Percentiles rank a stretch among this genome's conserved stretches.
These are phyloP conservation scores for Drosophila triauraria DNA, from an alignment of 1,140 invertebrate species.

Conservation along the genomic window DNA sequence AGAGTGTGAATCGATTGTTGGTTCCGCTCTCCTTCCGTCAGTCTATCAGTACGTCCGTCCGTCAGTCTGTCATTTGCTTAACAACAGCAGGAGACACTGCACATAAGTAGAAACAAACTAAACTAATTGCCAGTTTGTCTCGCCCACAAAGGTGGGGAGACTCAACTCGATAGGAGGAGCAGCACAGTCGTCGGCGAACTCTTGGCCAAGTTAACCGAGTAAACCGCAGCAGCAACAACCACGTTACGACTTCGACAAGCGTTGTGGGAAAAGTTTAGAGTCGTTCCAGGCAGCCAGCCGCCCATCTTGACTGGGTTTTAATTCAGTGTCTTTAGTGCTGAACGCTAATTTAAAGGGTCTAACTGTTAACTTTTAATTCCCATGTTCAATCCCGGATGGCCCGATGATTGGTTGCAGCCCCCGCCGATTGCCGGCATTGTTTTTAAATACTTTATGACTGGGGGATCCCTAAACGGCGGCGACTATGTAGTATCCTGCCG, in stretches of 20 bases:
- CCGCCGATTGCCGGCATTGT: conserved; percentile 37
- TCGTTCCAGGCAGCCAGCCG: conserved; percentile 35
- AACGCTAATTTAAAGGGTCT: conserved; percentile 60
- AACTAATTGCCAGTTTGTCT: conserved; percentile 77
- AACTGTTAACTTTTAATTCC: conserved; percentile 51
- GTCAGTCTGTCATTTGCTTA: conserved; percentile 60
- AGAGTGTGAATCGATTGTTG: conserved; percentile 22
- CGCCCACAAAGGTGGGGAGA: conserved; percentile 50
- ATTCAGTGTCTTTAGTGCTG: conserved; percentile 53
- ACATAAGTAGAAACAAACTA: conserved; percentile 50
- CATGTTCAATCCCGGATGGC: conserved; percentile 23
- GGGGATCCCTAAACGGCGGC: conserved; percentile 7
- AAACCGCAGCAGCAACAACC: conserved; percentile 51
- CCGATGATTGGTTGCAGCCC: conserved; percentile 16
- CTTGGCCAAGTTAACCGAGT: conserved; percentile 43
- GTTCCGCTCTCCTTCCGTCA: not conserved
- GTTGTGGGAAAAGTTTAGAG: conserved; percentile 71
- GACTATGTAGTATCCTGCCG: not conserved
- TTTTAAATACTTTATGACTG: conserved; percentile 41
- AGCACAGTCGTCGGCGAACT: conserved; percentile 29
- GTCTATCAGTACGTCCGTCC: conserved; percentile 26
- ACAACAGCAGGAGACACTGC: conserved; percentile 50
- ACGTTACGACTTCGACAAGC: conserved; percentile 51
- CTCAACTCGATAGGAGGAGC: not conserved
- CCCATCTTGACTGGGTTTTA: conserved; percentile 72